Conservation (phyloP, 2,888 invertebrate genomes). For the Parnassius mnemosyne region DNA sequence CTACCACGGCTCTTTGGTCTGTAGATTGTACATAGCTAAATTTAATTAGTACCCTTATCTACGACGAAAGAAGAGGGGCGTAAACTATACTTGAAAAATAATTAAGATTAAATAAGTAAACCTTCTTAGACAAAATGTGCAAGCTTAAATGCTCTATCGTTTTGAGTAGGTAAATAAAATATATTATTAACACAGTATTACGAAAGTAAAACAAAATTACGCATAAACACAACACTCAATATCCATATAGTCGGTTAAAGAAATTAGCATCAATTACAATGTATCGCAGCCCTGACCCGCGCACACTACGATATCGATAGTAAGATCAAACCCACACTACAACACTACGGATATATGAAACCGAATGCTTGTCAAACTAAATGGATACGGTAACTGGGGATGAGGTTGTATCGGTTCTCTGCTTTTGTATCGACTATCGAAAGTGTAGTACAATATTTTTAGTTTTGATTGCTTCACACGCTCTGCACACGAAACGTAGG, state of each 20-base stretch:
- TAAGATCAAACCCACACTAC: constrained; percentile 37
- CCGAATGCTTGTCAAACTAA: constrained; percentile 80
- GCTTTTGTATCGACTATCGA: constrained; percentile 31
- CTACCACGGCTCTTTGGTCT: too few species aligned
- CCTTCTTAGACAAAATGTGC: too few species aligned
- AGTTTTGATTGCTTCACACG: too few species aligned
- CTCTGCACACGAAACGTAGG: background rate
- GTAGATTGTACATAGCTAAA: too few species aligned
- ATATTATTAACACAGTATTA: too few species aligned
- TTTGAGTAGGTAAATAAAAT: too few species aligned
- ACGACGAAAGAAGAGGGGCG: too few species aligned
- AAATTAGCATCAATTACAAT: constrained; percentile 34
- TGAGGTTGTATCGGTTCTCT: constrained; percentile 28
- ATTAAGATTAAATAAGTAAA: too few species aligned
- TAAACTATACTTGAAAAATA: too few species aligned
- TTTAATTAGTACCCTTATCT: too few species aligned
- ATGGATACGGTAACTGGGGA: constrained; percentile 70
- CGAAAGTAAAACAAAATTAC: background rate
- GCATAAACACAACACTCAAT: constrained; percentile 1
- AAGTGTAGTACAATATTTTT: constrained; percentile 8
- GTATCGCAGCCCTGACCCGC: constrained; percentile 37
- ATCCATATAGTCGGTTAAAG: constrained; percentile 14
- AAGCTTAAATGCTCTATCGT: too few species aligned
- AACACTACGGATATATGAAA: constrained; percentile 63
- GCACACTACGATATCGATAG: constrained; percentile 31